Conservation (phyloP, 2,797 vertebrate species). For the Rhynchonycteris naso region DNA sequence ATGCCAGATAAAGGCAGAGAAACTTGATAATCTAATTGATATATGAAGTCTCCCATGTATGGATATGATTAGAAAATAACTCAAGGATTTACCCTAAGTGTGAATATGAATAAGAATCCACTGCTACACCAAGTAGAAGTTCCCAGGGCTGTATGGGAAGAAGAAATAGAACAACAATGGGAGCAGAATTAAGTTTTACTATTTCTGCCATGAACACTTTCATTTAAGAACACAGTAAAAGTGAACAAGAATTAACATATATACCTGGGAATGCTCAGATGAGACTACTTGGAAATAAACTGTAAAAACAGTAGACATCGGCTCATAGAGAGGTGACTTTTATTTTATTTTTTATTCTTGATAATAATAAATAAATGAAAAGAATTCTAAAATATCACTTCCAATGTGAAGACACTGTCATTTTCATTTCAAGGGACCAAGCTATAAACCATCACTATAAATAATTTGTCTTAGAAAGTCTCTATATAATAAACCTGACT, state of each 20-base stretch:
- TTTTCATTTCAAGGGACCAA: constrained; percentile 24
- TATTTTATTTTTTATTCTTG: constrained; percentile 5
- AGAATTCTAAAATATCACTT: not conserved
- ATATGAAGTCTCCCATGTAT: not conserved
- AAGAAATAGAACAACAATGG: not conserved
- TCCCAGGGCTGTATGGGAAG: not conserved
- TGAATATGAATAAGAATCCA: not conserved
- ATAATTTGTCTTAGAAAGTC: constrained; percentile 36
- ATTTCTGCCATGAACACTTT: not conserved
- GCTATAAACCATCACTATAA: not conserved
- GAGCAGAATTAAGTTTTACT: not conserved
- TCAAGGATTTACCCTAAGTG: not conserved
- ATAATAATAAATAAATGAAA: constrained; percentile 29
- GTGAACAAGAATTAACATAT: not conserved
- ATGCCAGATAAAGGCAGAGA: constrained; percentile 33
- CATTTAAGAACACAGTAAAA: not conserved
- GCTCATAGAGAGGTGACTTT: not conserved
- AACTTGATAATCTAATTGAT: not conserved
- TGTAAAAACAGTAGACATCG: not conserved
- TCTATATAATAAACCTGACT: not conserved
- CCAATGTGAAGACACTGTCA: constrained; percentile 1
- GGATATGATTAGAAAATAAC: constrained; percentile 45
- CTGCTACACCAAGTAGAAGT: not conserved
- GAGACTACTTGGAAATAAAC: not conserved
- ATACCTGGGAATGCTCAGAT: not conserved